Base-by-base conservation (phyloP, 23 tunicate genomes). In the Halocynthia aurantium region DNA sequence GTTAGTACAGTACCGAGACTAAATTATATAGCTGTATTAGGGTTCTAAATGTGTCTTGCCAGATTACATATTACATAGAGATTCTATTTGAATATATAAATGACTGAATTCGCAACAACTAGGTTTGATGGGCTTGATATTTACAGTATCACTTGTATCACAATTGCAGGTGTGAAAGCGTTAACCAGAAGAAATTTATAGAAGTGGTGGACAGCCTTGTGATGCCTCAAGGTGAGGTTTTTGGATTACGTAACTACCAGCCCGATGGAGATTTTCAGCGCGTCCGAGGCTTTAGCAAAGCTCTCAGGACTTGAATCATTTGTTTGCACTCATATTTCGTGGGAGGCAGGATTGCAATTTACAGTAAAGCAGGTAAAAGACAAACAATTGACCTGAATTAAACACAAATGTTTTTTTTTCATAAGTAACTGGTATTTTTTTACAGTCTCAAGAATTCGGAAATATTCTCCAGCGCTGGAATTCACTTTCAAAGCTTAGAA, bases 271-370 rank as follows among this genome's bases (percentile, higher is more conserved):
- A 18, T 82, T 49, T 63, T 82, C 0, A 51, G 63, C 7, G 72
- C 80, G 0, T 21, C 51, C 8, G 62, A 73, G 6, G 73, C 62
- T 5, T 10, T 82, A 7, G 21, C 74, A 44, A 15, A 8, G n/a
- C 31, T 82, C 19, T 65, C 80, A 8, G 80, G 80, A 7, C 54
- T 82, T 2, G 80, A 82, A 51, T 67, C 73, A 11, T 82, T 82
- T 49, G 11, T 62, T 7, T 54, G 74, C 0, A 70, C 80, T n/a
- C 52, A 76, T 9, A 60, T 15, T 63, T 76, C 44, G 1, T 1
- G 1, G 2, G 44, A 31, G 4, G 44, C 44, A 31, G 44, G 44
- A 31, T 31, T 52, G 7, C 49, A 2, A 0, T 73, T 71, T 49
- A 82, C 62, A 20, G 53, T 74, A 52, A 20, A 72, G 6, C 80